Evolutionary conservation across 2,113 vertebrate genomes (phyloP).

Genomic region (Alethe diademata): DNA sequence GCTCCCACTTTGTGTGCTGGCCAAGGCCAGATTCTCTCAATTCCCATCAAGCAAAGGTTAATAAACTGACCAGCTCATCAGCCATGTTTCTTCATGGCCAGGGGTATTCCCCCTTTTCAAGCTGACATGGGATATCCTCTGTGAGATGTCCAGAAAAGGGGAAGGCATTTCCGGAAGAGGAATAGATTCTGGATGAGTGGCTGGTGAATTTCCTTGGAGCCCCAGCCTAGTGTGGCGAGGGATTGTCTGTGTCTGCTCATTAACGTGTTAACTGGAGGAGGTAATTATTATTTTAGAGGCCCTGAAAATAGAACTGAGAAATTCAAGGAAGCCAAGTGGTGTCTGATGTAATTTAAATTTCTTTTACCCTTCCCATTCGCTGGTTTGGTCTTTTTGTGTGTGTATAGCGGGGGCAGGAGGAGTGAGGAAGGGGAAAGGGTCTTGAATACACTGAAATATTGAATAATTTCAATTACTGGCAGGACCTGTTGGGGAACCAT

Average conservation of each 20-base stretch:
- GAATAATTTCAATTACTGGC: background rate
- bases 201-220: background rate
- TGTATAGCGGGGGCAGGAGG: rapidly evolving
- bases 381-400: background rate
- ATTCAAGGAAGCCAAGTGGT: background rate
- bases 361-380: background rate
- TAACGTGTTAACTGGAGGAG: background rate
- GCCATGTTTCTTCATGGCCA: background rate
- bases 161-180: background rate
- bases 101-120: background rate
- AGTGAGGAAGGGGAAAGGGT: background rate
- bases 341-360: background rate
- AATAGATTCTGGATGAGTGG: background rate
- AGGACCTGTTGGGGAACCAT: background rate
- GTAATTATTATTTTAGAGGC: background rate
- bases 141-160: background rate
- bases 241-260: background rate
- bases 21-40: background rate
- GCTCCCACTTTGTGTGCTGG: background rate
- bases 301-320: background rate
- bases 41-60: background rate
- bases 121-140: background rate
- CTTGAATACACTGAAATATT: background rate
- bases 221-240: background rate
- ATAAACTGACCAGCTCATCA: background rate